Percentiles rank a stretch among this genome's conserved stretches.
Conservation (phyloP, 2,888 invertebrate genomes). For the Ormyrus nitidulus region DNA sequence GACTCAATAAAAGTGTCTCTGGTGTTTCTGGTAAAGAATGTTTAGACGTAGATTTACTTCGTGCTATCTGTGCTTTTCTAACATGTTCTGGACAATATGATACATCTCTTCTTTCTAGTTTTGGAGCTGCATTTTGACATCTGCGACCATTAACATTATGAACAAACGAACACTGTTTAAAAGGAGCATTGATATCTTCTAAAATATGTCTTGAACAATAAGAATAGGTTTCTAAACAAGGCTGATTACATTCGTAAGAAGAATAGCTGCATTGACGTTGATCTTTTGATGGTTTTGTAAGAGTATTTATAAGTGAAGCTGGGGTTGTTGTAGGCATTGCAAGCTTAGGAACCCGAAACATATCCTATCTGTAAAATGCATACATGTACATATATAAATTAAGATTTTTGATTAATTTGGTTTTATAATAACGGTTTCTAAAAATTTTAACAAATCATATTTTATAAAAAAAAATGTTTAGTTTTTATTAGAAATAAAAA, state of each 20-base stretch:
- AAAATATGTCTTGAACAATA: conserved; percentile 91
- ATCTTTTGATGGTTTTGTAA: conserved; percentile 62
- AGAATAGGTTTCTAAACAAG: conserved; percentile 83
- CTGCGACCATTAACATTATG: conserved; percentile 83
- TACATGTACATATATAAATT: too few relatives aligned
- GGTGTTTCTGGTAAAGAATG: conserved; percentile 81
- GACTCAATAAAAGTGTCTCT: conserved; percentile 81
- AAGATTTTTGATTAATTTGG: too few relatives aligned
- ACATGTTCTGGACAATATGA: conserved; percentile 85
- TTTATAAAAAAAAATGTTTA: neutral
- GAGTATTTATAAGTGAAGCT: conserved; percentile 44
- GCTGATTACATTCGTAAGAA: conserved; percentile 82
- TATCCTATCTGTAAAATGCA: conserved; percentile 60
- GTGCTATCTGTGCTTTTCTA: conserved; percentile 80
- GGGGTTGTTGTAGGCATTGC: conserved; percentile 62
- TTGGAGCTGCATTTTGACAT: conserved; percentile 87
- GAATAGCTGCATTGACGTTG: conserved; percentile 74
- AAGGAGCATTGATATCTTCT: conserved; percentile 89
- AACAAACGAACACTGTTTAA: conserved; percentile 86
- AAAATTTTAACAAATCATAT: neutral
- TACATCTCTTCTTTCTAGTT: conserved; percentile 83
- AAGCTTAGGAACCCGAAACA: conserved; percentile 69
- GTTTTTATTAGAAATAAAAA: neutral
- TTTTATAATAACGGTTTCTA: too few relatives aligned
- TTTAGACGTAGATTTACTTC: conserved; percentile 80